A percentile compares a stretch with the other conserved stretches of the same genome.
These are phyloP conservation scores for Pogonomyrmex barbatus DNA, from an alignment of 1,140 invertebrate genomes.

Conservation along the genomic window DNA sequence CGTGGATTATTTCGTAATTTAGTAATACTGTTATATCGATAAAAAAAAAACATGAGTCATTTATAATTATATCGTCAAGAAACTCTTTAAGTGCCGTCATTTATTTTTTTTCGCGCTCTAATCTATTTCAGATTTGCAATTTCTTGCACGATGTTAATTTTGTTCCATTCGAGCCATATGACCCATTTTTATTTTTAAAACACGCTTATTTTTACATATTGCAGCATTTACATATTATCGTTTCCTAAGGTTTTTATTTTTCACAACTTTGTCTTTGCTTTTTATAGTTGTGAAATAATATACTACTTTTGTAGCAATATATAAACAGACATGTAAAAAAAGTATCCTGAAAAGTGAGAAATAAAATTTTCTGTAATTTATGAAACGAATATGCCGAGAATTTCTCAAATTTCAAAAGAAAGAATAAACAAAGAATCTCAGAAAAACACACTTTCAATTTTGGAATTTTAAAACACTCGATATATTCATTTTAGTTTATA, in stretches of 20 bases:
- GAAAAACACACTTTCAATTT: too few species aligned
- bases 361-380: too few species aligned
- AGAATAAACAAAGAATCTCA: too few species aligned
- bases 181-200: constrained; percentile 41
- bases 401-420: too few species aligned
- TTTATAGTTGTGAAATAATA: neutral
- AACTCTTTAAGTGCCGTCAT: constrained; percentile 11
- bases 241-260: neutral
- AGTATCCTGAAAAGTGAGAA: too few species aligned
- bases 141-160: constrained; percentile 6
- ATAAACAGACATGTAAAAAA: neutral
- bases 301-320: neutral
- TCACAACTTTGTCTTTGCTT: neutral
- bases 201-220: neutral
- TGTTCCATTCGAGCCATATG: too few species aligned
- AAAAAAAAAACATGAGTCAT: neutral
- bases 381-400: too few species aligned
- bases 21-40: neutral
- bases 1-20: neutral
- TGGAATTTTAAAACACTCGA: too few species aligned
- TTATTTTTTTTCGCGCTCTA: neutral
- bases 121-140: neutral
- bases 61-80: neutral
- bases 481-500: too few species aligned
- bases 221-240: neutral